A percentile compares a stretch with the other conserved stretches of the same genome.
These are phyloP conservation scores for Hedya salicella DNA, from an alignment of 2,888 invertebrate species.

Conservation along the genomic window DNA sequence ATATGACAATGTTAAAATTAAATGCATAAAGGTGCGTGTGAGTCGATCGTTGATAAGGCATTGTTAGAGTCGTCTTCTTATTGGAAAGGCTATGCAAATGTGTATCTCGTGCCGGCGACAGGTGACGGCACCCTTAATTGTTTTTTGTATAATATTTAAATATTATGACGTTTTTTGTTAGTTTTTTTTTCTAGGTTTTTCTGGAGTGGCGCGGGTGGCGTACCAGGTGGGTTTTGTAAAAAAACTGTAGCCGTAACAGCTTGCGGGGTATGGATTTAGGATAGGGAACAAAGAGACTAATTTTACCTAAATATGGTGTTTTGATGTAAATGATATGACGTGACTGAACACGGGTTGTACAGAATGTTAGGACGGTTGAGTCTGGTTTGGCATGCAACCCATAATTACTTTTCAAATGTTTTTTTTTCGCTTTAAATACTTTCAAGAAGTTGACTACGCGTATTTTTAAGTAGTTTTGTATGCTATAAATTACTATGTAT, in stretches of 20 bases:
- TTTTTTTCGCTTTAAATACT: background rate
- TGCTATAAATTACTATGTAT: no score
- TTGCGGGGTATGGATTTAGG: constrained; percentile 58
- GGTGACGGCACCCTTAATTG: constrained; percentile 84
- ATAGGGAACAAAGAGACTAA: constrained; percentile 43
- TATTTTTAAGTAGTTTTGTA: no score
- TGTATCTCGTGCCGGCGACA: constrained; percentile 81
- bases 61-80: constrained; percentile 40
- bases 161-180: constrained; percentile 80
- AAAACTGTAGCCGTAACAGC: constrained; percentile 72
- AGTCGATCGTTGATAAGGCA: constrained; percentile 40
- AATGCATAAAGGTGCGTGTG: constrained; percentile 42
- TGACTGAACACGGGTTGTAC: constrained; percentile 25
- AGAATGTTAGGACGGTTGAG: background rate
- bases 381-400: background rate
- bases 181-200: constrained; percentile 75
- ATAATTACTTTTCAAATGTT: background rate
- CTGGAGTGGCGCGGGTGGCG: constrained; percentile 77
- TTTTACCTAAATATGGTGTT: constrained; percentile 41
- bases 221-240: constrained; percentile 81
- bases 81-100: constrained; percentile 81
- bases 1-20: constrained; percentile 29
- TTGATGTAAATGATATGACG: constrained; percentile 41
- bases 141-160: constrained; percentile 85
- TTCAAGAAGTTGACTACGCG: background rate